Evolutionary conservation across 2,888 invertebrate genomes (phyloP).

Genomic region (Drosophila gaucha): DNA sequence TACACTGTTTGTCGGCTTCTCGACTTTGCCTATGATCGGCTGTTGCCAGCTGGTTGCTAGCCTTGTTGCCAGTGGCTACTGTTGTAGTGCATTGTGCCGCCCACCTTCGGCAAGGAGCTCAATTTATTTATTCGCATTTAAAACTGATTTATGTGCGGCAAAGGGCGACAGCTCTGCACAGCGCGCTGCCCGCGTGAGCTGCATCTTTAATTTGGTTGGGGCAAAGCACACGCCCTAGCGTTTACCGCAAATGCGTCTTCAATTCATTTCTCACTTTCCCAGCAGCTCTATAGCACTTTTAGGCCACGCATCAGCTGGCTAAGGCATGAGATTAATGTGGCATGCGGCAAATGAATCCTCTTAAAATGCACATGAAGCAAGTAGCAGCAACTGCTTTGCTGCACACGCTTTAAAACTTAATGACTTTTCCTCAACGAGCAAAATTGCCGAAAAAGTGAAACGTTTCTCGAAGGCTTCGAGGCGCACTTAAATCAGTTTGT

Average conservation of each 20-base stretch:
- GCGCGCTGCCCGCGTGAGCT: constrained; percentile 48
- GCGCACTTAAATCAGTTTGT: constrained; percentile 59
- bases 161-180: constrained; percentile 40
- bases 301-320: constrained; percentile 52
- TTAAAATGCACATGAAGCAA: too few species aligned
- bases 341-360: constrained; percentile 53
- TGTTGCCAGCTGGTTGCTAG: constrained; percentile 10
- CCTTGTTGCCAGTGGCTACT: constrained; percentile 13
- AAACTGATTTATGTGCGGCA: constrained; percentile 74
- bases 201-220: constrained; percentile 71
- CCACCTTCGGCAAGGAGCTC: constrained; percentile 57
- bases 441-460: constrained; percentile 23
- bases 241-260: constrained; percentile 73
- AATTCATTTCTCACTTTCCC: constrained; percentile 63
- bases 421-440: constrained; percentile 27
- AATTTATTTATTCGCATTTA: constrained; percentile 78
- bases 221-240: constrained; percentile 35
- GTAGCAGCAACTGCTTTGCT: constrained; percentile 7
- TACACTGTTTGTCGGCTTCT: constrained; percentile 3
- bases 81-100: constrained; percentile 9
- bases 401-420: constrained; percentile 33
- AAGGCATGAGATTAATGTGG: constrained; percentile 67
- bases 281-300: constrained; percentile 1
- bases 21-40: background rate
- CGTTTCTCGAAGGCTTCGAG: constrained; percentile 10